These are phyloP conservation scores for Huso huso DNA, from an alignment of 2,797 vertebrate species.

Conservation along the genomic window DNA sequence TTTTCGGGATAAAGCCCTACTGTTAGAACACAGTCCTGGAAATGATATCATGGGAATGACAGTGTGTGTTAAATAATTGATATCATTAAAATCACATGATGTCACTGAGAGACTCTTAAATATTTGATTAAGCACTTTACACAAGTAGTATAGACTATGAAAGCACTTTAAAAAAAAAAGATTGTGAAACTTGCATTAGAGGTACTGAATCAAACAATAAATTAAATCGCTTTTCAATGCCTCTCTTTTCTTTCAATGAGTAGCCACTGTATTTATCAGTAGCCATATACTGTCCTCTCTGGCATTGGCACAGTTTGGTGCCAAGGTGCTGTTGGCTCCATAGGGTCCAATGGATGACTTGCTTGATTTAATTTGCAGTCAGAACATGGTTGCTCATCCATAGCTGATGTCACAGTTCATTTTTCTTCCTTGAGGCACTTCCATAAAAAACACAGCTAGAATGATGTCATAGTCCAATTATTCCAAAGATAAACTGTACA, in stretches of 20 bases:
- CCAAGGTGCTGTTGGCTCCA: background rate
- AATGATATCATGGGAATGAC: slow-evolving; percentile 32
- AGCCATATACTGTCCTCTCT: background rate
- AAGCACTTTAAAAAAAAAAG: slow-evolving; percentile 22
- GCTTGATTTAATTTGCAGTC: background rate
- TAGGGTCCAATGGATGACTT: background rate
- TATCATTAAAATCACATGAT: slow-evolving; percentile 40
- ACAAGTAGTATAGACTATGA: slow-evolving; percentile 21
- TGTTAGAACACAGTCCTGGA: no score
- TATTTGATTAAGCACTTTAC: slow-evolving; percentile 39
- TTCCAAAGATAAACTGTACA: no score
- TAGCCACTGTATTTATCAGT: background rate
- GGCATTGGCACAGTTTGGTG: background rate
- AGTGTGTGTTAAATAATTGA: slow-evolving; percentile 35
- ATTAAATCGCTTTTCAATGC: slow-evolving; percentile 8
- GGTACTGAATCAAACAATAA: slow-evolving; percentile 26
- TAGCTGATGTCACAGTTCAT: background rate
- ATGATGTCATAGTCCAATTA: background rate
- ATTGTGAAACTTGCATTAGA: slow-evolving; percentile 36
- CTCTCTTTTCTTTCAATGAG: background rate
- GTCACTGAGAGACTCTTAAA: slow-evolving; percentile 38
- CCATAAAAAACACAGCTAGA: background rate
- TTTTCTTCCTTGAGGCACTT: background rate
- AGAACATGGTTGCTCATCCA: background rate
- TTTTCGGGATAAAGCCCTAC: no score